phyloP scores from a whole-genome alignment of 2,888 invertebrate species.

The Brenthis ino region DNA sequence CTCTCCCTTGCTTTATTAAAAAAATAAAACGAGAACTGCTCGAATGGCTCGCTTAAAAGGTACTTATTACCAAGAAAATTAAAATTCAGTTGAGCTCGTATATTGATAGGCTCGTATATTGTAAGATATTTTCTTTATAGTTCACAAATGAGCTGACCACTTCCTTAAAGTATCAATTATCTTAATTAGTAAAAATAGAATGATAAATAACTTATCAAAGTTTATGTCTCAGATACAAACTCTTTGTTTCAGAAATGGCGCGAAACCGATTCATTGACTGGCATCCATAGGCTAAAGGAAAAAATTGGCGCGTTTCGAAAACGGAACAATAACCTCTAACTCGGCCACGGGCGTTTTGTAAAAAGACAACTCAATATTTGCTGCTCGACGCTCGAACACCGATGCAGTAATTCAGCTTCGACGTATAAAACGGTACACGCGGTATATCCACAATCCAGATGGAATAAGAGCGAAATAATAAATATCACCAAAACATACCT shows the following conservation, averaged over 20 bases:
- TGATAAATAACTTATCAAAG: conserved; percentile 1
- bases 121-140: too few species aligned
- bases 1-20: too few species aligned
- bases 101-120: too few species aligned
- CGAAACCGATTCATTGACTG: conserved; percentile 51
- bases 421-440: conserved; percentile 13
- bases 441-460: background rate
- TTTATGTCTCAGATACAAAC: conserved; percentile 20
- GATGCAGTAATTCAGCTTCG: conserved; percentile 40
- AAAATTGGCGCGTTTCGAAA: conserved; percentile 68
- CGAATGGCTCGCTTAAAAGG: too few species aligned
- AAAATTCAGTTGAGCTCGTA: too few species aligned
- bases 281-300: conserved; percentile 49
- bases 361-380: conserved; percentile 69
- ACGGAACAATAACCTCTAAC: conserved; percentile 78
- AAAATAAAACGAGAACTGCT: too few species aligned
- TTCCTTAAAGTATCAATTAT: too few species aligned
- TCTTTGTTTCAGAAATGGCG: conserved; percentile 44
- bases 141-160: too few species aligned
- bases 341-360: conserved; percentile 76
- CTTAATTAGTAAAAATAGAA: background rate
- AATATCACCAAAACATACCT: too few species aligned
- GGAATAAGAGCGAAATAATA: background rate
- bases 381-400: conserved; percentile 52
- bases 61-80: too few species aligned